These are phyloP conservation scores for Urophycis tenuis DNA, from an alignment of 2,797 vertebrate species.

Conservation along the genomic window DNA sequence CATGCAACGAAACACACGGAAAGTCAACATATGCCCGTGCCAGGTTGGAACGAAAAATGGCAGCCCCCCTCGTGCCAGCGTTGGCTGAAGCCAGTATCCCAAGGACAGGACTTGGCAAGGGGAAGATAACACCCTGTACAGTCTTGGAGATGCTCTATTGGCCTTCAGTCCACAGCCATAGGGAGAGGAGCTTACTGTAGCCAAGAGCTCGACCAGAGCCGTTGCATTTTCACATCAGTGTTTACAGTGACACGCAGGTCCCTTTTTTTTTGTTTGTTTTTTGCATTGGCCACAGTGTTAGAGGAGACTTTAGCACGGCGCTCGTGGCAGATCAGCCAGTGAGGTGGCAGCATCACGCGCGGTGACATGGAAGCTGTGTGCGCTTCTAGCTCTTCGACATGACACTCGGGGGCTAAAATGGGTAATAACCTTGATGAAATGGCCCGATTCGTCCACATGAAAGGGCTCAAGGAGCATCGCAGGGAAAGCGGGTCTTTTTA, in stretches of 20 bases:
- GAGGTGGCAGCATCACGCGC: not conserved
- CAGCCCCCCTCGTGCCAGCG: not conserved
- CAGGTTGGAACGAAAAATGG: not conserved
- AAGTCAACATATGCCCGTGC: not conserved
- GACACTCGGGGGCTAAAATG: not conserved
- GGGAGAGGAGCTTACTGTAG: not conserved
- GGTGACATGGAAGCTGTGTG: not conserved
- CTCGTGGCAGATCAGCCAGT: not conserved
- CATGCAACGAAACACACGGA: not conserved
- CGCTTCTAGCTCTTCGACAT: not conserved
- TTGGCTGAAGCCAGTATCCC: slow-evolving; percentile 6
- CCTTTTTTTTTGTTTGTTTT: too few species aligned
- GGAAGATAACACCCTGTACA: not conserved
- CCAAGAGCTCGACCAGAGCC: not conserved
- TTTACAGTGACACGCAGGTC: not conserved
- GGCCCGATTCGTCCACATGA: not conserved
- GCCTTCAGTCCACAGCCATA: not conserved
- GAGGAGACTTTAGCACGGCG: not conserved
- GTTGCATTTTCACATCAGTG: not conserved
- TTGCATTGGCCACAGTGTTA: not conserved
- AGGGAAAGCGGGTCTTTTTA: too few species aligned
- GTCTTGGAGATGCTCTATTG: not conserved
- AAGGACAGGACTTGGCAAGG: slow-evolving; percentile 4
- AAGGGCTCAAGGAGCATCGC: not conserved
- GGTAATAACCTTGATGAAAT: not conserved